These are phyloP conservation scores for Acanthosepion lycidas DNA, from an alignment of 2,888 invertebrate genomes.

Conservation along the genomic window DNA sequence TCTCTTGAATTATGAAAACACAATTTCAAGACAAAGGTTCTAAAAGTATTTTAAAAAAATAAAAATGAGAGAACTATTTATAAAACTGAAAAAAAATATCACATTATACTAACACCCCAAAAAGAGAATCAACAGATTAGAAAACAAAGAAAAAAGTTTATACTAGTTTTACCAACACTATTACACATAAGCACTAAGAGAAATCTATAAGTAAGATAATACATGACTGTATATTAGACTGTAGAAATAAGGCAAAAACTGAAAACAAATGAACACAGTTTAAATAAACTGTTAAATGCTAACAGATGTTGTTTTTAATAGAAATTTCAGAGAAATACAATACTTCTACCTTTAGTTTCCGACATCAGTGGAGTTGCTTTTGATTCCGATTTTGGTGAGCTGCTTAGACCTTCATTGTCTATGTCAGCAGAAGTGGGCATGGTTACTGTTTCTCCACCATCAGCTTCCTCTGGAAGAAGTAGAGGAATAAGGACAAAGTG, in stretches of 20 bases:
- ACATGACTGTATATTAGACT: too few relatives aligned
- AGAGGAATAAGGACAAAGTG: constrained; percentile 44
- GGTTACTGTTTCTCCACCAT: constrained; percentile 34
- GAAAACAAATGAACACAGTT: background rate
- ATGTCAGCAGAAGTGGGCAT: constrained; percentile 37
- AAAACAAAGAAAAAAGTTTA: too few relatives aligned
- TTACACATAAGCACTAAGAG: too few relatives aligned
- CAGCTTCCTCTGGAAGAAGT: constrained; percentile 46
- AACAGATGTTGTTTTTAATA: background rate
- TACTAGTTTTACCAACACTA: too few relatives aligned
- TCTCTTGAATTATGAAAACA: too few relatives aligned
- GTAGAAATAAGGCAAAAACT: background rate
- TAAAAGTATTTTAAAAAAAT: too few relatives aligned
- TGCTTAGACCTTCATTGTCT: constrained; percentile 42
- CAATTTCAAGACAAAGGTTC: too few relatives aligned
- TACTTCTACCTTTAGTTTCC: constrained; percentile 44
- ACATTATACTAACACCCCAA: too few relatives aligned
- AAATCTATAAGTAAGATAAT: too few relatives aligned
- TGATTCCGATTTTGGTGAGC: constrained; percentile 42
- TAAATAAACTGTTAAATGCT: background rate
- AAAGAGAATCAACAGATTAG: too few relatives aligned
- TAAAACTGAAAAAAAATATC: too few relatives aligned
- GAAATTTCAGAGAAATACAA: constrained; percentile 36
- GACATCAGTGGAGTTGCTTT: constrained; percentile 25
- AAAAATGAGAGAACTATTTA: too few relatives aligned